phyloP scores from a whole-genome alignment of 2,113 vertebrate species.

The Bolborhynchus lineola region DNA sequence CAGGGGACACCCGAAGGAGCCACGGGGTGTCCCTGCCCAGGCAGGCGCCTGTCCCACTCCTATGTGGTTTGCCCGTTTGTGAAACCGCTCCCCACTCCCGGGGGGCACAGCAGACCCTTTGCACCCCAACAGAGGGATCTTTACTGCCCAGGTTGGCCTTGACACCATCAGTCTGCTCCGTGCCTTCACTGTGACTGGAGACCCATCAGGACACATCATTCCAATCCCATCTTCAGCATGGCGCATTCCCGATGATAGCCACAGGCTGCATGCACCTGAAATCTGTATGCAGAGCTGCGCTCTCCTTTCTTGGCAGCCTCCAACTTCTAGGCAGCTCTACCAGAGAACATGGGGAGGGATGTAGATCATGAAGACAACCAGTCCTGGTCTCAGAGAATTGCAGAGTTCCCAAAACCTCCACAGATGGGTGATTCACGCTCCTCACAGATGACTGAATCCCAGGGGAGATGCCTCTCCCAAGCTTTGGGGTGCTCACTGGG shows the following conservation, averaged over 20 bases:
- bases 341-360: neutral
- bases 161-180: neutral
- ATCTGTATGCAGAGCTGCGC: neutral
- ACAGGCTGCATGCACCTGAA: neutral
- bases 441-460: fast-evolving
- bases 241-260: fast-evolving
- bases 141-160: fast-evolving
- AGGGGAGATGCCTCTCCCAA: fast-evolving
- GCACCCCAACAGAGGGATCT: neutral
- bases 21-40: fast-evolving
- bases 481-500: neutral
- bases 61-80: fast-evolving
- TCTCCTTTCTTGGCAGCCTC: neutral
- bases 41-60: fast-evolving
- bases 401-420: neutral
- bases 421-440: fast-evolving
- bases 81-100: fast-evolving
- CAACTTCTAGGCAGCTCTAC: neutral
- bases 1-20: fast-evolving
- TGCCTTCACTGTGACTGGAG: neutral
- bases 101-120: neutral
- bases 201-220: neutral
- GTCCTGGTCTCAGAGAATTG: neutral
- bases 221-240: neutral
- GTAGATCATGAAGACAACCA: neutral